Evolutionary conservation across 2,888 invertebrate genomes (phyloP), one percentile per base, ranked within the genome.

Genomic region (Brassicogethes aeneus): DNA sequence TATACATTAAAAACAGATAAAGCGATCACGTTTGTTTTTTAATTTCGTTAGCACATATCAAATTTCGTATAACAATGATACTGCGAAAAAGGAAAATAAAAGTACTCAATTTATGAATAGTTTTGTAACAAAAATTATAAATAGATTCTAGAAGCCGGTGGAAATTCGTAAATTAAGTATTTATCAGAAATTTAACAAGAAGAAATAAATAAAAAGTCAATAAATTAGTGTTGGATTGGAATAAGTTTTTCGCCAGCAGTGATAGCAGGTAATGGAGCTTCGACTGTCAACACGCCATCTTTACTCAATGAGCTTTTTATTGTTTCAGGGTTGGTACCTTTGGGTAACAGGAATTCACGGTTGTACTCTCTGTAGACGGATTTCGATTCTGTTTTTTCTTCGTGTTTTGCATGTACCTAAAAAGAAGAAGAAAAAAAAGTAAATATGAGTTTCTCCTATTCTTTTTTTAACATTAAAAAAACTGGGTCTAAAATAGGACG

Each of bases 341-440:
- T 90, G 3, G 96, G 97, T 66, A 97, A 73, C 66, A 95, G 76
- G 76, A 96, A 97, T 72, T 95, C 95, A 53, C 94, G 81, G 71
- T 95, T 95, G 80, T 96, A 97, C 71, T 97, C 96, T 71, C 95
- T 82, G 79, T 93, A 96, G 47, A 95, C 92, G 33, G 92, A 91
- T 73, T 94, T 92, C 64, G 89, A 91, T 70, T 94, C 92, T 38
- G 90, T 83, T 72, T 95, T 95, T 72, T 97, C 96, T 70, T 97
- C 95, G 72, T 97, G 97, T 71, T 94, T 94, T 47, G 96, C 96
- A 66, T 95, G 92, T 37, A 95, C 93, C 92, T 93, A 71, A 37
- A 77, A 73, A 54, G n/a, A n/a, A n/a, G n/a, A 45, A 46, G 56
- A 51, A 14, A 30, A 23, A 45, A 47, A 37, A 40, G 39, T 16